A percentile compares a stretch with the other conserved stretches of the same genome.
Evolutionary conservation across 2,113 vertebrate genomes (phyloP).

Genomic region (Grammomys dolichurus): DNA sequence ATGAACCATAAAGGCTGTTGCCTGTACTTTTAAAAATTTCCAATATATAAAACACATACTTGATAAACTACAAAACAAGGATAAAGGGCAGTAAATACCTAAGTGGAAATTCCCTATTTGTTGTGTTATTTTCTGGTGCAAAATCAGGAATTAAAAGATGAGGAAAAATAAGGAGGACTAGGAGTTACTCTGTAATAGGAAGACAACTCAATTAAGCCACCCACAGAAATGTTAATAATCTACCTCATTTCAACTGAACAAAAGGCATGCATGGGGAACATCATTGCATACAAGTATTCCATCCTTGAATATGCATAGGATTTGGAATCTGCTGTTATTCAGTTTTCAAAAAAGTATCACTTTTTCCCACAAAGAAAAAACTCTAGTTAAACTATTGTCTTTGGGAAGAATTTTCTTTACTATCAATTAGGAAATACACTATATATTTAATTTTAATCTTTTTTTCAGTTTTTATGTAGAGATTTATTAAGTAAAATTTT

Average conservation of each 20-base stretch:
- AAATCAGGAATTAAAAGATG: not conserved
- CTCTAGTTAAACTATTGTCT: too few relatives aligned
- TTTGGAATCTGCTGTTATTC: not conserved
- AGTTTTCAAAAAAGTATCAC: not conserved
- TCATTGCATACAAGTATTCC: not conserved
- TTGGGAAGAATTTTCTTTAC: not conserved
- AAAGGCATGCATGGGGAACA: not conserved
- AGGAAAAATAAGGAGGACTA: not conserved
- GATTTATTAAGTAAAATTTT: not conserved
- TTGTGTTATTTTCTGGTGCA: not conserved
- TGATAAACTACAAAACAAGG: not conserved
- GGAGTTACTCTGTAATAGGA: not conserved
- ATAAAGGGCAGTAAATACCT: not conserved
- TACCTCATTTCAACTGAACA: slow-evolving; percentile 6
- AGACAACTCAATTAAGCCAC: not conserved
- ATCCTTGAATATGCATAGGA: not conserved
- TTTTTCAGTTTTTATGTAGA: not conserved
- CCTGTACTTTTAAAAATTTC: not conserved
- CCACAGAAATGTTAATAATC: not conserved
- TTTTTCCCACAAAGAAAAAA: slow-evolving; percentile 36
- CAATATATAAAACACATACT: not conserved
- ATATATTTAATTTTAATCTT: not conserved
- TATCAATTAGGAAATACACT: not conserved
- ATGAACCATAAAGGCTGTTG: not conserved
- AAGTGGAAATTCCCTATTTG: not conserved